A percentile compares a stretch with the other conserved stretches of the same genome.
Evolutionary conservation across 2,113 vertebrate genomes (phyloP).

Genomic region (Fulica atra): DNA sequence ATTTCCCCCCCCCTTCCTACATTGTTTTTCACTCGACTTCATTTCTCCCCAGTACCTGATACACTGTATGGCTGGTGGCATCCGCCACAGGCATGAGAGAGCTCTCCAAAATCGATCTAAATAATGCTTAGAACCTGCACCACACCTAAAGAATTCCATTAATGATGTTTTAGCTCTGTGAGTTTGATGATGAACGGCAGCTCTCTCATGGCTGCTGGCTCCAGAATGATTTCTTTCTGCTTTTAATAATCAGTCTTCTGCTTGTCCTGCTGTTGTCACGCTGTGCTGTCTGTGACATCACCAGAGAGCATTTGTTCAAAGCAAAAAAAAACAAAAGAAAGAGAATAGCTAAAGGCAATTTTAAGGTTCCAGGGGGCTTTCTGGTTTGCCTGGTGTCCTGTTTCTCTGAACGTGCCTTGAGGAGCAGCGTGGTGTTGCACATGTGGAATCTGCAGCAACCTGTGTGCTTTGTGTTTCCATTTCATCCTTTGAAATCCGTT

Average conservation of each 20-base stretch:
- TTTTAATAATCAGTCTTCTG: constrained; percentile 39
- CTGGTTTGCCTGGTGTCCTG: neutral
- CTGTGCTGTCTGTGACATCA: neutral
- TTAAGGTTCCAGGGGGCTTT: neutral
- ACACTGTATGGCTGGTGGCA: neutral
- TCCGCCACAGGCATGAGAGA: neutral
- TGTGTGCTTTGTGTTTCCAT: neutral
- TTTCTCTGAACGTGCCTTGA: neutral
- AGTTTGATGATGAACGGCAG: neutral
- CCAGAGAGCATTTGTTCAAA: neutral
- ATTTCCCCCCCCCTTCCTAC: no score
- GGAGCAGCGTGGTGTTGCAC: neutral
- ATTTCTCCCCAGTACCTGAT: neutral
- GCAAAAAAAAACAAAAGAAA: neutral
- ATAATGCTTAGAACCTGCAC: neutral
- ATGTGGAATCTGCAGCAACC: neutral
- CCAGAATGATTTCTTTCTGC: neutral
- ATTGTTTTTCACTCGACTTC: neutral
- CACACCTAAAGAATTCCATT: neutral
- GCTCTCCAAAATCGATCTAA: neutral
- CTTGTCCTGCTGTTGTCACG: neutral
- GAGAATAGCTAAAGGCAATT: no score
- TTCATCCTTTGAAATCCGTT: neutral
- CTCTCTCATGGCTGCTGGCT: neutral
- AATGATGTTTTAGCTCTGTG: neutral